A percentile compares a stretch with the other conserved stretches of the same genome.
phyloP scores from a whole-genome alignment of 2,797 vertebrate genomes.

The Amblyraja radiata region DNA sequence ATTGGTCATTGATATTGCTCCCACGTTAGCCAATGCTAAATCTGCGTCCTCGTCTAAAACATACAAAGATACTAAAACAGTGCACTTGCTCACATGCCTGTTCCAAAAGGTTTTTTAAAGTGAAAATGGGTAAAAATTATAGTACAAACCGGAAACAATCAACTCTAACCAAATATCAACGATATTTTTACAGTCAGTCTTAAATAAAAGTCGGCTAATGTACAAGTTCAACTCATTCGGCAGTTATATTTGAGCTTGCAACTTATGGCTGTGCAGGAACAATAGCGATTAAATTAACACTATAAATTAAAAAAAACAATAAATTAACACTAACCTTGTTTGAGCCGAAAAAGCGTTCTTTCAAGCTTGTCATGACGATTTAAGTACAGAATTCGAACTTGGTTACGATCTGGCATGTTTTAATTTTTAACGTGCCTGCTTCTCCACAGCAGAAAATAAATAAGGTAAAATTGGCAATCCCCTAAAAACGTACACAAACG shows the following conservation, averaged over 20 bases:
- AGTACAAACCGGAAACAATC: not conserved
- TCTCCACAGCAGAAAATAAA: not conserved
- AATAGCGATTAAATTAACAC: too few species aligned
- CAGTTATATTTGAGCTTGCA: not conserved
- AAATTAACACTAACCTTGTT: slow-evolving; percentile 70
- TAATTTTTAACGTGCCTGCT: not conserved
- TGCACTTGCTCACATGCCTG: not conserved
- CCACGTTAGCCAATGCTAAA: not conserved
- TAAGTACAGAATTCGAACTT: slow-evolving; percentile 72
- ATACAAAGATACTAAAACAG: not conserved
- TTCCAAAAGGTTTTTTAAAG: not conserved
- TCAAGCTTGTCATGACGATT: slow-evolving; percentile 81
- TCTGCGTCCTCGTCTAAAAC: not conserved
- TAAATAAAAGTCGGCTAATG: not conserved
- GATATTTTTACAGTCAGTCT: not conserved
- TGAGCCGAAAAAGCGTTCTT: slow-evolving; percentile 82
- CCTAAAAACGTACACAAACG: not conserved
- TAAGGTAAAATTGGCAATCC: not conserved
- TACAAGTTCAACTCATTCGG: not conserved
- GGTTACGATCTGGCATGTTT: not conserved
- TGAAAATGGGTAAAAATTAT: not conserved
- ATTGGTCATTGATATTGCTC: not conserved
- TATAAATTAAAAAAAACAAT: too few species aligned
- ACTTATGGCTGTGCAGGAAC: not conserved
- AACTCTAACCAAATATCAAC: not conserved